phyloP scores from a whole-genome alignment of 2,888 invertebrate species.

The Xestia sexstrigata region DNA sequence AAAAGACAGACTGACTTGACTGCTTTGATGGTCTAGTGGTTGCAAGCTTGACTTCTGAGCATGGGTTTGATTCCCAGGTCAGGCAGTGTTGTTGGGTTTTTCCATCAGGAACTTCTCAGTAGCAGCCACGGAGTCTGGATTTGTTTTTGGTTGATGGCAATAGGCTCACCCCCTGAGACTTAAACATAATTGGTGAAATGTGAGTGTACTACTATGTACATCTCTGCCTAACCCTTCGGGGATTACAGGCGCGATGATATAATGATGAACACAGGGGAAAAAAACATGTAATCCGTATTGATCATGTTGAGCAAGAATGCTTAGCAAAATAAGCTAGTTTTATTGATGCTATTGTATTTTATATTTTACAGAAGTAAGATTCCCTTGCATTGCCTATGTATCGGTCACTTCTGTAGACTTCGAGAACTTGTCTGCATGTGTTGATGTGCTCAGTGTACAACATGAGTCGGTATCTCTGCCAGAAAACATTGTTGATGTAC shows the following conservation, averaged over 20 bases:
- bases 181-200: neutral
- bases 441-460: constrained; percentile 92
- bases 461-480: constrained; percentile 92
- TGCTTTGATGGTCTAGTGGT: neutral
- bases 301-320: neutral
- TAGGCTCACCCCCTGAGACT: too few species aligned
- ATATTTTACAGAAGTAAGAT: constrained; percentile 89
- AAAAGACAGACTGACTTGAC: neutral
- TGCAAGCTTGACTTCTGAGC: neutral
- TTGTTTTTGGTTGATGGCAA: neutral
- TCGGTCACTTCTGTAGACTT: constrained; percentile 91
- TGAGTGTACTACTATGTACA: too few species aligned
- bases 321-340: neutral
- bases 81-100: neutral
- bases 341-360: neutral
- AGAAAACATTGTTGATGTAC: constrained; percentile 90
- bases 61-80: neutral
- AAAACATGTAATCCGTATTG: neutral
- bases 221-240: neutral
- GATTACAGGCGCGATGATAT: too few species aligned
- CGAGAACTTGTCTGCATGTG: constrained; percentile 88
- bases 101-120: neutral
- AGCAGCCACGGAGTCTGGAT: neutral
- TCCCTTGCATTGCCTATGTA: constrained; percentile 92
- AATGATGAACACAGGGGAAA: too few species aligned